Evolutionary conservation across 1,140 invertebrate genomes (phyloP), one percentile per base, ranked within the genome.

Genomic region (Gryllus bimaculatus): DNA sequence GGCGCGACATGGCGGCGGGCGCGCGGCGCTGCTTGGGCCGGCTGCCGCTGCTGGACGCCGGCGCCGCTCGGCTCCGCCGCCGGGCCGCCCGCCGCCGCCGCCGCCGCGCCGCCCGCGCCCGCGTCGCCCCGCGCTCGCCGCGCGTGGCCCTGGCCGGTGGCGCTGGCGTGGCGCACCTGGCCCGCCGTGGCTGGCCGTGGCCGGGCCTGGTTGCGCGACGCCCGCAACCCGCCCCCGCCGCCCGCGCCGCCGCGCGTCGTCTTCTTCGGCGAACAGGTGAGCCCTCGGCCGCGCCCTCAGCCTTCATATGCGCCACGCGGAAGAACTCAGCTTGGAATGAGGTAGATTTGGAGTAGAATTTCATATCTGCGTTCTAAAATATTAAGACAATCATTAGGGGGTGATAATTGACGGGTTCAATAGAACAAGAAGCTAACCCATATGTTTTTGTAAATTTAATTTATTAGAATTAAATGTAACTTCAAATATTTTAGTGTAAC

Each of bases 91-190:
- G 73, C 80, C 21, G 39, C 79, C 8, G 78, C 82, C 84, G 54
- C 54, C 54, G 54, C 79, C 2, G 2, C 7, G 54, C 2, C 54
- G 54, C 54, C 7, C 2, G 54, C 54, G 81, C 81, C 89, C 47
- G 87, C 89, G 78, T 87, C 87, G 21, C 90, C 90, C 83, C 85
- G 90, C 76, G 89, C 89, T n/a, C 0, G 86, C 90, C 18, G 88
- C 90, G 49, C 84, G n/a, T 90, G 20, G 88, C 90, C 0, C 88
- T 88, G 79, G 90, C 88, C 26, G 90, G 90, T 26, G n/a, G 54
- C 54, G 81, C 81, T 89, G 47, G 87, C 89, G 78, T 87, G 90
- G 90, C 83, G 83, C 85, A 8, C 81, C 49, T 47, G 49, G 12
- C 20, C 74, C 79, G 8, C 49, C 49, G 88, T 88, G 79, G 90